Percentiles rank a stretch among this genome's conserved stretches.
Conservation (phyloP, 2,888 invertebrate genomes). For the Coronaproctus castanopsis region DNA sequence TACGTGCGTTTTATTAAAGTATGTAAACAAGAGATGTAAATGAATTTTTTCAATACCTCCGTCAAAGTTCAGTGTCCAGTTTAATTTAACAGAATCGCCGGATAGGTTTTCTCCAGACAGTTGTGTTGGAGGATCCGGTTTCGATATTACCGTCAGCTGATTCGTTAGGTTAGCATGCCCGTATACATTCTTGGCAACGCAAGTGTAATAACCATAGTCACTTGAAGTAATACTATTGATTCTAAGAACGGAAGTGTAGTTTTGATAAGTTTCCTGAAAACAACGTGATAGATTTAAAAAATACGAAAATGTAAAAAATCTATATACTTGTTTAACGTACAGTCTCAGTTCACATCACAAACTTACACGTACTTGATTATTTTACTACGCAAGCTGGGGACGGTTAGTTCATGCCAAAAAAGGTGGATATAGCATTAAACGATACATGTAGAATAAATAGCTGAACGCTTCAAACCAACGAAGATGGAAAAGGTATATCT, state of each 20-base stretch:
- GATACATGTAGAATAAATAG: too few relatives aligned
- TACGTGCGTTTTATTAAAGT: too few relatives aligned
- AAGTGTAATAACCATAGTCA: conserved; percentile 80
- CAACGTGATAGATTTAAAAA: conserved; percentile 5
- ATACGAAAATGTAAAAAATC: too few relatives aligned
- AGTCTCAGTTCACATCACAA: too few relatives aligned
- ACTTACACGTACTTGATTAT: too few relatives aligned
- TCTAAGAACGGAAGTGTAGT: conserved; percentile 57
- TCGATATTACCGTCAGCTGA: conserved; percentile 57
- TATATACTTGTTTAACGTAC: too few relatives aligned
- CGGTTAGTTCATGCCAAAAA: too few relatives aligned
- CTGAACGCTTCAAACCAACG: too few relatives aligned
- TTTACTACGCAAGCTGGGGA: too few relatives aligned
- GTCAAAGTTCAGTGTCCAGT: conserved; percentile 36
- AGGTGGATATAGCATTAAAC: too few relatives aligned
- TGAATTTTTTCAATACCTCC: conserved; percentile 5
- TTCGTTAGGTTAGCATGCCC: conserved; percentile 2
- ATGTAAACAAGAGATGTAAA: too few relatives aligned
- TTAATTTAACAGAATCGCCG: conserved; percentile 62
- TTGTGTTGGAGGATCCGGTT: conserved; percentile 53
- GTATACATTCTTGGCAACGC: conserved; percentile 66
- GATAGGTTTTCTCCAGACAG: conserved; percentile 63
- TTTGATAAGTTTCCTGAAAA: conserved; percentile 43
- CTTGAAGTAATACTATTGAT: conserved; percentile 52
- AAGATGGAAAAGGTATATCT: too few relatives aligned